Conservation (phyloP, 2,797 vertebrate genomes). For the Steatocranus sp. region DNA sequence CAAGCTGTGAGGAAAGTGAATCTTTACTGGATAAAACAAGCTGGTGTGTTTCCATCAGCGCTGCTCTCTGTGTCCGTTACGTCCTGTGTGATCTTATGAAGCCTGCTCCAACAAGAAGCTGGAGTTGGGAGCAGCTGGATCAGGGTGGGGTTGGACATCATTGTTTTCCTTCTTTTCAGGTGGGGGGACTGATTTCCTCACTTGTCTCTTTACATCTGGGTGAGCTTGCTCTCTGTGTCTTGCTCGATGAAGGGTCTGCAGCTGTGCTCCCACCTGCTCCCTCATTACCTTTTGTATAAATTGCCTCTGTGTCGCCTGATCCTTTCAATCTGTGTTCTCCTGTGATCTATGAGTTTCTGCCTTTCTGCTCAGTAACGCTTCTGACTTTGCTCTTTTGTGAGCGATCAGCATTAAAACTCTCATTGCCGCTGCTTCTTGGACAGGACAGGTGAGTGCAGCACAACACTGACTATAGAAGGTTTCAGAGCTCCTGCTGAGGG, state of each 20-base stretch:
- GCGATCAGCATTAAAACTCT: background rate
- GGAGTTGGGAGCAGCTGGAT: background rate
- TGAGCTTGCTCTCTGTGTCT: background rate
- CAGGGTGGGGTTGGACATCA: background rate
- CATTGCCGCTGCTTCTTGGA: background rate
- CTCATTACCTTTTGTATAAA: background rate
- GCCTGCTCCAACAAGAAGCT: background rate
- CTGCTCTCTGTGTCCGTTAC: background rate
- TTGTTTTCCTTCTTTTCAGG: background rate
- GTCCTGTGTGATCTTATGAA: background rate
- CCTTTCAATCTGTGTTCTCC: background rate
- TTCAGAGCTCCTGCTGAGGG: background rate
- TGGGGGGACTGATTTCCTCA: background rate
- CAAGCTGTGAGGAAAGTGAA: background rate
- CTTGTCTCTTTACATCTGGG: background rate
- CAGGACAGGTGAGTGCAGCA: background rate
- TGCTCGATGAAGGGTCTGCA: background rate
- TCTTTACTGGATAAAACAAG: background rate
- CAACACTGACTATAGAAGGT: background rate
- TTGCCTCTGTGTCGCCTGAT: background rate
- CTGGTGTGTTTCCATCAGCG: background rate
- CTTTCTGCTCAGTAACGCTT: background rate
- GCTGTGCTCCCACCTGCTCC: background rate
- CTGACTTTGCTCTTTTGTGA: background rate
- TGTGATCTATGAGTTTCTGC: background rate